Evolutionary conservation across 2,113 vertebrate species (phyloP).

Genomic region (Malurus melanocephalus): DNA sequence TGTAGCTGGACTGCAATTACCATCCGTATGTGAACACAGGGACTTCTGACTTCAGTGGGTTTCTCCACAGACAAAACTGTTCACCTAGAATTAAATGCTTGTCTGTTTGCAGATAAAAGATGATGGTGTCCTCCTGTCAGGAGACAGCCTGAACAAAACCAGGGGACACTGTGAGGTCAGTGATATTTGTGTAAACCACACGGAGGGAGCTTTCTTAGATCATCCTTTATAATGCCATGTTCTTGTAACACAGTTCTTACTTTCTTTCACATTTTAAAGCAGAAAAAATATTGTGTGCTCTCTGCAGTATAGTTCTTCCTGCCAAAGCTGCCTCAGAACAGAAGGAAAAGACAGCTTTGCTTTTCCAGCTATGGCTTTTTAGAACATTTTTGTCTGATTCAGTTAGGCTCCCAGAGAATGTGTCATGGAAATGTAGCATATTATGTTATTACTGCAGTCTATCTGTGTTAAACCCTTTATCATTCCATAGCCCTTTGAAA

Average conservation of each 20-base stretch:
- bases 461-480: background rate
- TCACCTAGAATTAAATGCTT: background rate
- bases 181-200: background rate
- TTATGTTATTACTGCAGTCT: background rate
- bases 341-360: conserved; percentile 22
- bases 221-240: background rate
- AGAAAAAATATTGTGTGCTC: background rate
- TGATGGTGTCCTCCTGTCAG: background rate
- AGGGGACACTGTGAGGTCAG: background rate
- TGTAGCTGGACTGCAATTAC: background rate
- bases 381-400: conserved; percentile 17
- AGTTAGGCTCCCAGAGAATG: background rate
- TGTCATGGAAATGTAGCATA: background rate
- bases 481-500: background rate
- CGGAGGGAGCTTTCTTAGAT: background rate
- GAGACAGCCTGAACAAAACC: background rate
- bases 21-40: background rate
- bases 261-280: background rate
- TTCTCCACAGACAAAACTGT: background rate
- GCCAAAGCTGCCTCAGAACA: conserved; percentile 8
- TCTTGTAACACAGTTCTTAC: background rate
- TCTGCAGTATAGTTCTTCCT: background rate
- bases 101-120: background rate
- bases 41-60: background rate
- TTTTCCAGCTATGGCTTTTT: conserved; percentile 9